These are phyloP conservation scores for Thereva nobilitata DNA, from an alignment of 2,888 invertebrate genomes.

Conservation along the genomic window DNA sequence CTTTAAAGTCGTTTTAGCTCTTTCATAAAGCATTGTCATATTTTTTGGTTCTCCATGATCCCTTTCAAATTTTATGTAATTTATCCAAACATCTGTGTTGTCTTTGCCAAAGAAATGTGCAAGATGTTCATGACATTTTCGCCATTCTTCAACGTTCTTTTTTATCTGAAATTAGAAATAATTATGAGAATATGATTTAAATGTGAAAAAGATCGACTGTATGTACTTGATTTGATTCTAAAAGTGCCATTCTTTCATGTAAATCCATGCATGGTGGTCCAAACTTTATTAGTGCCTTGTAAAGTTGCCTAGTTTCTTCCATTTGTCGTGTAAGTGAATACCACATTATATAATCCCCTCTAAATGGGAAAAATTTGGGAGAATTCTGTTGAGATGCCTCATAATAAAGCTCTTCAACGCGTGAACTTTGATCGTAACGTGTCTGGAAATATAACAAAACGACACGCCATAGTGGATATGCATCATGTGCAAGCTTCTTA, in stretches of 20 bases:
- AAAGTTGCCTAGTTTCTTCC: conserved; percentile 65
- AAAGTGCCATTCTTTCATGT: conserved; percentile 64
- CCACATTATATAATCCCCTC: conserved; percentile 50
- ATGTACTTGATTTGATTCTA: conserved; percentile 57
- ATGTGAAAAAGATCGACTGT: conserved; percentile 41
- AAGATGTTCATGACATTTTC: conserved; percentile 67
- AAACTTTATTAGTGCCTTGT: conserved; percentile 63
- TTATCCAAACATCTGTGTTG: conserved; percentile 72
- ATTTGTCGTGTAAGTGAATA: conserved; percentile 56
- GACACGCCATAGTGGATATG: conserved; percentile 50
- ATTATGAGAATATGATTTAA: not conserved
- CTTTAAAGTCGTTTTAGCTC: conserved; percentile 66
- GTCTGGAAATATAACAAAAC: conserved; percentile 51
- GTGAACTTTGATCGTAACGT: conserved; percentile 45
- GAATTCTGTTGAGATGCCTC: conserved; percentile 48
- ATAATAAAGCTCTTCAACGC: conserved; percentile 48
- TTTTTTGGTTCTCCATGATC: conserved; percentile 64
- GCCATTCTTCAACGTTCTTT: conserved; percentile 60
- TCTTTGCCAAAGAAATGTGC: conserved; percentile 69
- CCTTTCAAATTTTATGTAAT: conserved; percentile 72
- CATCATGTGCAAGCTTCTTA: conserved; percentile 43
- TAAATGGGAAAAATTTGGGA: conserved; percentile 48
- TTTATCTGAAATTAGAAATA: conserved; percentile 47
- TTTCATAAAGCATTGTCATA: conserved; percentile 63
- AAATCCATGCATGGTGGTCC: conserved; percentile 66